Conservation (phyloP, 1,140 invertebrate species). For the Drosophila trapezifrons region DNA sequence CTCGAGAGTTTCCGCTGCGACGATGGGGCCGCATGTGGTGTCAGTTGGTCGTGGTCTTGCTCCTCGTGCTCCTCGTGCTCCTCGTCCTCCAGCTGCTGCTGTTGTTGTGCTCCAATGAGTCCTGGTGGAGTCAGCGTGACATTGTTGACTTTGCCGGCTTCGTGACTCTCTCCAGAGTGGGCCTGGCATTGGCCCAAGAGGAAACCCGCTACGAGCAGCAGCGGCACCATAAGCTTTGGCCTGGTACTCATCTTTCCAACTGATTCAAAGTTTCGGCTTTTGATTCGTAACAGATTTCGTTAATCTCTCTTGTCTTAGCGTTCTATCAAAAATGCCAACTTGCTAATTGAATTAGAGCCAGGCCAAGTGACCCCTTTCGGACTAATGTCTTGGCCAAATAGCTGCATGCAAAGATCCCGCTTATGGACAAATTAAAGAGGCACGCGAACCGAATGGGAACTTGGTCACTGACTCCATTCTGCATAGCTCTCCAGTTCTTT, state of each 20-base stretch:
- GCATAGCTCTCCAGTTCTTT: neutral
- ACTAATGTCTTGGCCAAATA: slow-evolving; percentile 62
- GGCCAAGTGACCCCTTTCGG: slow-evolving; percentile 54
- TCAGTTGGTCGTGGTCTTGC: slow-evolving; percentile 22
- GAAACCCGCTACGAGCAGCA: slow-evolving; percentile 13
- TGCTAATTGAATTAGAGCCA: slow-evolving; percentile 73
- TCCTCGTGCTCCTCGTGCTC: slow-evolving; percentile 13
- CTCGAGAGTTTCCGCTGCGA: slow-evolving; percentile 72
- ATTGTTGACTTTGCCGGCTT: slow-evolving; percentile 57
- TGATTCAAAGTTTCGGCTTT: slow-evolving; percentile 54
- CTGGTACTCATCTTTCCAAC: slow-evolving; percentile 61
- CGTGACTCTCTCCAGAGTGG: slow-evolving; percentile 37
- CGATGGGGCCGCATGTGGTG: slow-evolving; percentile 59
- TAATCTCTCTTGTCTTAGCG: slow-evolving; percentile 26
- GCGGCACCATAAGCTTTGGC: slow-evolving; percentile 18
- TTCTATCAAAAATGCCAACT: slow-evolving; percentile 34
- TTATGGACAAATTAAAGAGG: slow-evolving; percentile 42
- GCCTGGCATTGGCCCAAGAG: slow-evolving; percentile 51
- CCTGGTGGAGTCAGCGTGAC: slow-evolving; percentile 60
- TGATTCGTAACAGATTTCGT: slow-evolving; percentile 26
- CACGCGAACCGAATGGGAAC: slow-evolving; percentile 40
- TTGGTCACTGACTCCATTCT: slow-evolving; percentile 1
- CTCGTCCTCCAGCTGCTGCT: slow-evolving; percentile 8
- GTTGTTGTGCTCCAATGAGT: slow-evolving; percentile 16
- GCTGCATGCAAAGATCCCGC: slow-evolving; percentile 14